These are phyloP conservation scores for Eriosoma lanigerum DNA, from an alignment of 1,140 invertebrate species.

Conservation along the genomic window DNA sequence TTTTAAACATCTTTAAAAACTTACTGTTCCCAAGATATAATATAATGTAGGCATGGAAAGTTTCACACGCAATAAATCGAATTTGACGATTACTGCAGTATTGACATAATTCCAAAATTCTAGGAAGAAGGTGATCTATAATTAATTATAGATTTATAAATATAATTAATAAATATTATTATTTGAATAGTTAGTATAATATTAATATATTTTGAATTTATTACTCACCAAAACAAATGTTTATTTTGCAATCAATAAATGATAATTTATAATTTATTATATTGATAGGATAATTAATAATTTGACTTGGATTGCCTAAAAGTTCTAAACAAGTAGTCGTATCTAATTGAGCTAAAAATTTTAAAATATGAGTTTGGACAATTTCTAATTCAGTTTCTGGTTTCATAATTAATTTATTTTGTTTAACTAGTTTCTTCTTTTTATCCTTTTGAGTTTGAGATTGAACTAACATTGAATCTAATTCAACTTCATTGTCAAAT, in stretches of 20 bases:
- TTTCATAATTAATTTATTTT: neutral
- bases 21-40: conserved; percentile 29
- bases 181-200: neutral
- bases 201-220: neutral
- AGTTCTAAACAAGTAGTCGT: conserved; percentile 19
- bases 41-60: conserved; percentile 14
- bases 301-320: neutral
- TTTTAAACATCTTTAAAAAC: neutral
- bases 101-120: conserved; percentile 27
- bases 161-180: neutral
- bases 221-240: conserved; percentile 36
- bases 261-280: conserved; percentile 14
- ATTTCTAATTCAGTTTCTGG: conserved; percentile 22
- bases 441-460: neutral
- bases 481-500: conserved; percentile 12
- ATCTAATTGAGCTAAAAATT: conserved; percentile 15
- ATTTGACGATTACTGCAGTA: conserved; percentile 25
- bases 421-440: conserved; percentile 10
- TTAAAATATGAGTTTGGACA: neutral
- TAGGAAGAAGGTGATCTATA: conserved; percentile 15
- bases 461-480: conserved; percentile 10
- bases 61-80: conserved; percentile 23
- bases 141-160: neutral
- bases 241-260: conserved; percentile 26
- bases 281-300: neutral